Percentiles rank a stretch among this genome's conserved stretches.
Conservation (phyloP, 2,113 vertebrate species). For the Alethe diademata region DNA sequence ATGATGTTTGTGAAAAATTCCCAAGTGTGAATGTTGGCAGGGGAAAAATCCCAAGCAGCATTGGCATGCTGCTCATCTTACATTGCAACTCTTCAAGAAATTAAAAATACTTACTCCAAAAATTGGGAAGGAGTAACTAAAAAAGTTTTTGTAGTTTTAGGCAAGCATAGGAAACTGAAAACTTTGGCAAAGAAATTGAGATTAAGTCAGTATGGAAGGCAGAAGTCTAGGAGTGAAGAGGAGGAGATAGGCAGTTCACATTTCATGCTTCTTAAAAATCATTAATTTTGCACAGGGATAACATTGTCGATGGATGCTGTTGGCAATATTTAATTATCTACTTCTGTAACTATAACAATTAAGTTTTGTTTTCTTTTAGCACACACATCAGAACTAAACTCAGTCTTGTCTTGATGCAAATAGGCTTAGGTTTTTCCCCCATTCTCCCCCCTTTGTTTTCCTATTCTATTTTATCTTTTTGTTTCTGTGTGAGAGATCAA, state of each 20-base stretch:
- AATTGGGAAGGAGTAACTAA: neutral
- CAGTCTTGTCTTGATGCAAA: neutral
- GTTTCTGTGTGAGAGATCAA: neutral
- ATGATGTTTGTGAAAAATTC: neutral
- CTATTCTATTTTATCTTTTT: neutral
- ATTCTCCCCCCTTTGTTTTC: fast-evolving
- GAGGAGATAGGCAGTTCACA: neutral
- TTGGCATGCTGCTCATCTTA: neutral
- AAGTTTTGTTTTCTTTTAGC: neutral
- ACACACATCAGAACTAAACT: neutral
- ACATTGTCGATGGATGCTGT: neutral
- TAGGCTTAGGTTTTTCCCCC: fast-evolving
- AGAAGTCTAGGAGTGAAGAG: neutral
- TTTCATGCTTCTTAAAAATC: neutral
- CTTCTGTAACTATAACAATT: neutral
- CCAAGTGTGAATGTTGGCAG: neutral
- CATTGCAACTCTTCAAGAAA: neutral
- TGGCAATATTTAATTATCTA: neutral
- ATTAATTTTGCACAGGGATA: neutral
- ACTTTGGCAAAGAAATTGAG: neutral
- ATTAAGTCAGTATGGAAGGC: neutral
- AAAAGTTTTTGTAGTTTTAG: neutral
- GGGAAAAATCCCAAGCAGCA: neutral
- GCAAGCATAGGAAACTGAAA: neutral
- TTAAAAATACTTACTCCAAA: neutral